phyloP scores from a whole-genome alignment of 2,113 vertebrate species.

The Sakesphorus luctuosus region DNA sequence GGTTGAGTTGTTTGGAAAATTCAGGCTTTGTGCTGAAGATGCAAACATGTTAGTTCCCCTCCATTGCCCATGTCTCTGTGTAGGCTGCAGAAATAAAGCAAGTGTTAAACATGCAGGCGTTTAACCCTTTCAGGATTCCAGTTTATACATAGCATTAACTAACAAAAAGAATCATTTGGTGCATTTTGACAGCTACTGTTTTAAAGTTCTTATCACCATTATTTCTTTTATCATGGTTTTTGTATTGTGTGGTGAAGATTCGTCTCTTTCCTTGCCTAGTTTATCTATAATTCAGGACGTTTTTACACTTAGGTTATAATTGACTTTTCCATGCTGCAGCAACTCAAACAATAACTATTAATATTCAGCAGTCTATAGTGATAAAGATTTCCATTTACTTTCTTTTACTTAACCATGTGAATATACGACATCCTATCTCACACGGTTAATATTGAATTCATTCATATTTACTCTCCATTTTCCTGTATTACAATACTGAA shows the following conservation, averaged over 20 bases:
- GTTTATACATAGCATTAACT: neutral
- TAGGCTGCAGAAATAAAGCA: conserved; percentile 40
- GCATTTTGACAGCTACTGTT: conserved; percentile 22
- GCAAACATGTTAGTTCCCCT: conserved; percentile 24
- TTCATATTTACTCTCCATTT: conserved; percentile 67
- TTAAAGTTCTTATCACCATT: conserved; percentile 61
- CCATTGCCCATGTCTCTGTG: neutral
- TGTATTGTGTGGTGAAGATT: conserved; percentile 52
- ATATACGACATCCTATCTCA: conserved; percentile 62
- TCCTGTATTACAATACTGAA: conserved; percentile 3
- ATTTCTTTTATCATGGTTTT: conserved; percentile 51
- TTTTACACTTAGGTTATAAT: conserved; percentile 73
- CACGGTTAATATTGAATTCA: conserved; percentile 49
- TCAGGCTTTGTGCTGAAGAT: conserved; percentile 17
- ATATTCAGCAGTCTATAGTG: conserved; percentile 73
- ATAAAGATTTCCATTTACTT: conserved; percentile 77
- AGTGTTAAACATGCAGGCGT: neutral
- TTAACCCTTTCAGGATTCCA: conserved; percentile 34
- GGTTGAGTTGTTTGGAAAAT: conserved; percentile 5
- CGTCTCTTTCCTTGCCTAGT: conserved; percentile 48
- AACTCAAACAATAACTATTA: conserved; percentile 77
- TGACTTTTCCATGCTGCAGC: conserved; percentile 72
- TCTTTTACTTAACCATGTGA: conserved; percentile 54
- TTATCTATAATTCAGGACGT: conserved; percentile 73
- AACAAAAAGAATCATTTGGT: neutral